These are phyloP conservation scores for Craniophora ligustri DNA, from an alignment of 2,888 invertebrate genomes.

Conservation along the genomic window DNA sequence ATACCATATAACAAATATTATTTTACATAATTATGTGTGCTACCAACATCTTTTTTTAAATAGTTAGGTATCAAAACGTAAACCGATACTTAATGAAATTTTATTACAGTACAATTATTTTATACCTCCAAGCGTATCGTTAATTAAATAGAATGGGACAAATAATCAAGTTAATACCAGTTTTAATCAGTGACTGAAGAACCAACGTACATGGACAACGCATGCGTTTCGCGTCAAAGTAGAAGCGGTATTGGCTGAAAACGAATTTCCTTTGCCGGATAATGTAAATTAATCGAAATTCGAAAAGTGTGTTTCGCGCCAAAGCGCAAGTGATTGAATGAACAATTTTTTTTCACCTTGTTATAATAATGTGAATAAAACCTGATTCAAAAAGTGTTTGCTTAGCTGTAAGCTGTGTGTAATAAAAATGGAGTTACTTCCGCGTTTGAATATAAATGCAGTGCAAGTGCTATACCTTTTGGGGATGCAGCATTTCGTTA, in stretches of 20 bases:
- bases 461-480: constrained; percentile 77
- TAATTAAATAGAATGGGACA: constrained; percentile 33
- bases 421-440: constrained; percentile 47
- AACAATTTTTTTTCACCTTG: constrained; percentile 28
- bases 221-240: constrained; percentile 53
- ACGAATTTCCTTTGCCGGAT: constrained; percentile 9
- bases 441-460: constrained; percentile 66
- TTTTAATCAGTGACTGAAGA: constrained; percentile 43
- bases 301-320: constrained; percentile 35
- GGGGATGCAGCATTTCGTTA: constrained; percentile 80
- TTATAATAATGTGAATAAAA: constrained; percentile 25
- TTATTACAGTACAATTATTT: constrained; percentile 11
- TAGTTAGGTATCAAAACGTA: no score
- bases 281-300: constrained; percentile 32
- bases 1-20: no score
- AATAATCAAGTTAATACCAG: constrained; percentile 26
- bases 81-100: background rate
- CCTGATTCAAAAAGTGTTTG: constrained; percentile 3
- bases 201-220: constrained; percentile 70
- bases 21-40: no score
- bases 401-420: constrained; percentile 17
- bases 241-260: constrained; percentile 78
- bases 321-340: constrained; percentile 73
- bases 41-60: no score
- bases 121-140: constrained; percentile 24